Conservation (phyloP, 2,797 vertebrate genomes). For the Bradypodion ventrale region DNA sequence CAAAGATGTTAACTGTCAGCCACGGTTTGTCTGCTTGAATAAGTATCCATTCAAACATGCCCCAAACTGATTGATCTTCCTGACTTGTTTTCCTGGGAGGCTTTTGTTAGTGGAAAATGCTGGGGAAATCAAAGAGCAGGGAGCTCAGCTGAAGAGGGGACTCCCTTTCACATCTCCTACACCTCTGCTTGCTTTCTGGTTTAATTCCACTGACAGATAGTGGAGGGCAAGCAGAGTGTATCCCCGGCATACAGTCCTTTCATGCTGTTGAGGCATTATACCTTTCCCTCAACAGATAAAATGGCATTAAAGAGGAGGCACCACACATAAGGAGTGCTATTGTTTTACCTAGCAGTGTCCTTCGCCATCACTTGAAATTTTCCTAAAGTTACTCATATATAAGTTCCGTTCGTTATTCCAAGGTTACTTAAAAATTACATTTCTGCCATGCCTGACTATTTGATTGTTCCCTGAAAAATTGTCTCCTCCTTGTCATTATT, state of each 20-base stretch:
- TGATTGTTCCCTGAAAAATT: not conserved
- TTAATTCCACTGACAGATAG: not conserved
- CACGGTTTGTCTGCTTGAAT: slow-evolving; percentile 6
- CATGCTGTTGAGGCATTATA: not conserved
- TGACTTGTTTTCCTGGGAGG: slow-evolving; percentile 6
- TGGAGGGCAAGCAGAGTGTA: too few relatives aligned
- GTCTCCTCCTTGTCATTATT: not conserved
- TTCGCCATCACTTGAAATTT: not conserved
- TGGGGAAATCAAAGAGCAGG: not conserved
- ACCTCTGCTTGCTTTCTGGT: not conserved
- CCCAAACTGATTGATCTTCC: slow-evolving; percentile 24
- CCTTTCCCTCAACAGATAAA: not conserved
- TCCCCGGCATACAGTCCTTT: not conserved
- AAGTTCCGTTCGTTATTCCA: not conserved
- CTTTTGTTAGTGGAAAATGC: not conserved
- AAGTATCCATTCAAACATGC: slow-evolving; percentile 22
- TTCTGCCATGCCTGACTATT: not conserved
- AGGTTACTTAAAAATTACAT: not conserved
- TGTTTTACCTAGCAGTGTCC: not conserved
- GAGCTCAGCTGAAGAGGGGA: not conserved
- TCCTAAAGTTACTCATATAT: not conserved
- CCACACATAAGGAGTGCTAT: not conserved
- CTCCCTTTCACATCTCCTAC: not conserved
- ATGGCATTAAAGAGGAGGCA: not conserved
- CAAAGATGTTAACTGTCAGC: slow-evolving; percentile 16